Evolutionary conservation across 2,888 invertebrate species (phyloP).

Genomic region (Siphlonurus alternatus): DNA sequence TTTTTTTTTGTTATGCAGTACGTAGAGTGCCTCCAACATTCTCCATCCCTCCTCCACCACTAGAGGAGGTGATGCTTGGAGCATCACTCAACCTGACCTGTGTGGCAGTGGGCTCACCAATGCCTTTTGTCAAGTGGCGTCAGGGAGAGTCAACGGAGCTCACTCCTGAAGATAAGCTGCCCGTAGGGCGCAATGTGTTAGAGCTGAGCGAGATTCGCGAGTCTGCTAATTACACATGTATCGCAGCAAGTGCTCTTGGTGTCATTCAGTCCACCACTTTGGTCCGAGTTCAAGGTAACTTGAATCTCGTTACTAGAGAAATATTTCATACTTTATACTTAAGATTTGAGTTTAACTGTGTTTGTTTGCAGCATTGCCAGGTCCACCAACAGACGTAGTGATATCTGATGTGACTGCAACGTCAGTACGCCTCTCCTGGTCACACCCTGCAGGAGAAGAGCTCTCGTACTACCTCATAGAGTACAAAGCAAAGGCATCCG

Average conservation of each 20-base stretch:
- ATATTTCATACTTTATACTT: too few species aligned
- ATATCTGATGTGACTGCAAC: conserved; percentile 89
- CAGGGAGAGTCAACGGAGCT: conserved; percentile 61
- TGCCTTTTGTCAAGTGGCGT: conserved; percentile 93
- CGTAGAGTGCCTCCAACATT: conserved; percentile 91
- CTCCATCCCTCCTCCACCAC: conserved; percentile 72
- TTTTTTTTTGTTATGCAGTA: conserved; percentile 61
- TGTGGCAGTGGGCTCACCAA: conserved; percentile 93
- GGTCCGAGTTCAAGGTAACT: conserved; percentile 91
- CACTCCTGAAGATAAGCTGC: conserved; percentile 74
- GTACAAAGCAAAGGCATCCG: conserved; percentile 88
- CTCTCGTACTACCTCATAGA: conserved; percentile 90
- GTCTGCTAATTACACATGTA: conserved; percentile 93
- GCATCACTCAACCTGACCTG: conserved; percentile 86
- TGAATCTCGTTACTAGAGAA: too few species aligned
- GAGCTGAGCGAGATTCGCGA: conserved; percentile 72
- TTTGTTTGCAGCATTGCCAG: conserved; percentile 56
- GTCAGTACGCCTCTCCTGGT: conserved; percentile 85
- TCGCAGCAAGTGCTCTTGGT: conserved; percentile 86
- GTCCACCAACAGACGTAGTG: conserved; percentile 74
- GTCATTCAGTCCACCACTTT: conserved; percentile 73
- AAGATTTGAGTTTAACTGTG: too few species aligned
- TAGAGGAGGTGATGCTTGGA: conserved; percentile 85
- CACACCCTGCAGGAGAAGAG: conserved; percentile 62
- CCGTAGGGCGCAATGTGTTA: conserved; percentile 73